phyloP scores from a whole-genome alignment of 2,797 vertebrate species.

The Chaetodon trifasciatus region DNA sequence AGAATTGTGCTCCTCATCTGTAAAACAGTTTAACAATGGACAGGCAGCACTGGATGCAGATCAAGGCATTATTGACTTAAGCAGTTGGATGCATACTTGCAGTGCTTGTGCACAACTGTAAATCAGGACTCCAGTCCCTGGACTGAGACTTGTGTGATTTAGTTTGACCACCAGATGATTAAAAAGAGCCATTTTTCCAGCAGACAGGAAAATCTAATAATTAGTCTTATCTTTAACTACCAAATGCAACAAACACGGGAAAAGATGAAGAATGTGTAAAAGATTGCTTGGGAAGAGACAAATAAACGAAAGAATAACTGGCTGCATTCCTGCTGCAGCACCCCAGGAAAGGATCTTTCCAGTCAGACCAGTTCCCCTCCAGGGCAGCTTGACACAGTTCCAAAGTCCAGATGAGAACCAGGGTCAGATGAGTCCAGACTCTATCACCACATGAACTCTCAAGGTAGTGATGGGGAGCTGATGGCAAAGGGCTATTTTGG shows the following conservation, averaged over 20 bases:
- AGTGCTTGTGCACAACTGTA: conserved; percentile 63
- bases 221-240: conserved; percentile 45
- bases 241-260: conserved; percentile 48
- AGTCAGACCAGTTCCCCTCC: conserved; percentile 31
- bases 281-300: conserved; percentile 54
- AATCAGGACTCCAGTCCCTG: conserved; percentile 62
- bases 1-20: conserved; percentile 67
- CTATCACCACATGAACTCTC: conserved; percentile 49
- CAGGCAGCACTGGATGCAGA: conserved; percentile 46
- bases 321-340: conserved; percentile 6
- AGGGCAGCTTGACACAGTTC: conserved; percentile 56
- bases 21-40: conserved; percentile 65
- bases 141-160: conserved; percentile 47
- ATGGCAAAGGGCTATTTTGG: conserved; percentile 60
- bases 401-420: conserved; percentile 57
- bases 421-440: conserved; percentile 67
- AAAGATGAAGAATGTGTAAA: conserved; percentile 54
- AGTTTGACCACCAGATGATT: conserved; percentile 46
- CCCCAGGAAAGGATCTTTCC: conserved; percentile 35
- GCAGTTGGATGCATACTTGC: conserved; percentile 54
- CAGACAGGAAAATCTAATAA: conserved; percentile 19
- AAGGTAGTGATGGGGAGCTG: conserved; percentile 18
- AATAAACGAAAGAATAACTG: conserved; percentile 36
- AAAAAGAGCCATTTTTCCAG: conserved; percentile 44
- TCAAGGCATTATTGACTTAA: conserved; percentile 68